Conservation (phyloP, 1,140 invertebrate genomes). For the Parasteatoda tepidariorum region DNA sequence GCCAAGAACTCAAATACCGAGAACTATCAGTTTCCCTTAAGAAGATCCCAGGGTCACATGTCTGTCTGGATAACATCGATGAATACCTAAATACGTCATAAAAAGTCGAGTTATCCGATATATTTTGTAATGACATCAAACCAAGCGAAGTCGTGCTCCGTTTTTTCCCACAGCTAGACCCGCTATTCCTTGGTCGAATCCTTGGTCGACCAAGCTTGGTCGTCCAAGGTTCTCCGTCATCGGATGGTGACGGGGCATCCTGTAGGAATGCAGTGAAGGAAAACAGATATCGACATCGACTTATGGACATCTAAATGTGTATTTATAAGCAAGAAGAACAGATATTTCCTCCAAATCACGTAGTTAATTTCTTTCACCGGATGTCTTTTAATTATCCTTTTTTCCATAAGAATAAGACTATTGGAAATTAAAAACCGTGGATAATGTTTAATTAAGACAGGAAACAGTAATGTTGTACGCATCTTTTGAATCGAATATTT, state of each 20-base stretch:
- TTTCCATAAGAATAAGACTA: not conserved
- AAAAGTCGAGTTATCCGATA: not conserved
- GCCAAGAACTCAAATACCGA: no score
- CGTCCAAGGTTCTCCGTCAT: conserved; percentile 4
- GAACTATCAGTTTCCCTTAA: no score
- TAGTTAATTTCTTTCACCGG: not conserved
- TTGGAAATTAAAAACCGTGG: not conserved
- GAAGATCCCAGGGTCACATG: no score
- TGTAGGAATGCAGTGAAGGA: conserved; percentile 13
- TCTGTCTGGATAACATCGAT: not conserved
- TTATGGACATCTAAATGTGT: not conserved
- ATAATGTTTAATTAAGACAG: not conserved
- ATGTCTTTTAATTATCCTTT: not conserved
- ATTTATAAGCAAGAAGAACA: not conserved
- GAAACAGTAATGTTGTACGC: not conserved
- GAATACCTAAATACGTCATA: not conserved
- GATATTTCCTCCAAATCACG: not conserved
- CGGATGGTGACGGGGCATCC: conserved; percentile 10
- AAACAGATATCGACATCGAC: not conserved
- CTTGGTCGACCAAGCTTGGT: conserved; percentile 28
- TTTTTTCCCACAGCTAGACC: conserved; percentile 14
- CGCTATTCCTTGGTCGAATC: not conserved
- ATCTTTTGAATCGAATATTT: not conserved
- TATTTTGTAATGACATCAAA: conserved; percentile 12
- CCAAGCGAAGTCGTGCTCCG: conserved; percentile 27